Base-by-base conservation (phyloP, 2,113 vertebrate species). In the Anoplopoma fimbria region DNA sequence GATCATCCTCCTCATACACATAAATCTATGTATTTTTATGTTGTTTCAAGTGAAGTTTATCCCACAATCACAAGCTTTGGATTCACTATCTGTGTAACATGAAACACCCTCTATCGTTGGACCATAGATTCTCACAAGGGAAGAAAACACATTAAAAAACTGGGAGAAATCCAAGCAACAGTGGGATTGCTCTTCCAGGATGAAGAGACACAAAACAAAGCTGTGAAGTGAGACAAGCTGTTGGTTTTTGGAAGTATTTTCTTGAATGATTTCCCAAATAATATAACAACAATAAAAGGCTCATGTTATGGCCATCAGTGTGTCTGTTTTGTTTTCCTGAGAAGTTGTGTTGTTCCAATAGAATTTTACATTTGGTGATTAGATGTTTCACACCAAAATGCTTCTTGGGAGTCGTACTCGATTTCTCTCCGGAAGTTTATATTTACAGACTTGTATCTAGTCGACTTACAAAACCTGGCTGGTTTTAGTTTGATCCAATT, bases 1-100 rank as follows among this genome's bases (percentile, higher is more conserved):
- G 17, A 67, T 33, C 29, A n/a, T 14, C 31, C 65, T 64, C 58
- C 31, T 17, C 33, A 2, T 6, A 27, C 33, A 12, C 25, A 47
- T 49, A 40, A 31, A 75, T 85, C 60, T 70, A 33, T 38, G 45
- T 21, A 23, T 42, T 83, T 77, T 25, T 21, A 64, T 42, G n/a
- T 13, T 7, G 23, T 47, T 69, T 61, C 15, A 55, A 27, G 40
- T 67, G 13, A 45, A 33, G 5, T 33, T 36, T 61, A 4, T 61
- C 2, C 1, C 8, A 42, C n/a, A 34, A 64, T 14, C 34, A 25
- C 14, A 61, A 7, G n/a, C 29, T 15, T 42, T 6, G 14, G 8
- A 9, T 33, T 42, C 27, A 34, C 9, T 60, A 27, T 58, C 36
- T 57, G 36, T 19, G 42, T 1, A 65, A 42, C 49, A 57, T 42